These are phyloP conservation scores for Zhuqinia jingwanae DNA, from an alignment of 2,888 invertebrate genomes.

Conservation along the genomic window DNA sequence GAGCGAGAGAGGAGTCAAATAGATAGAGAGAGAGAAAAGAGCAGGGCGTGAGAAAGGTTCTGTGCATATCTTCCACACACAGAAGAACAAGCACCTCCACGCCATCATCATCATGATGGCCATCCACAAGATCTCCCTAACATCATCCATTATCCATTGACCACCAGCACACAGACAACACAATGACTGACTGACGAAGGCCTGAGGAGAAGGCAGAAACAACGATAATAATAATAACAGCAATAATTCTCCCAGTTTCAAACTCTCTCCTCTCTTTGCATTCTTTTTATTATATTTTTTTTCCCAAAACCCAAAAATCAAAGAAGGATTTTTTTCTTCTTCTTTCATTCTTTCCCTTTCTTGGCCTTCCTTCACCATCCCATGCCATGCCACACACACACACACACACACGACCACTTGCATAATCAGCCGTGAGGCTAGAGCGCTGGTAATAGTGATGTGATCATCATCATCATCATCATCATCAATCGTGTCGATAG, in stretches of 20 bases:
- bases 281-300: conserved; percentile 1
- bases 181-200: conserved; percentile 71
- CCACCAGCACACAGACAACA: conserved; percentile 73
- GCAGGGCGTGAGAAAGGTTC: conserved; percentile 79
- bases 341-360: conserved; percentile 20
- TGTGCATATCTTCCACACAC: conserved; percentile 65
- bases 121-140: neutral
- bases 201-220: conserved; percentile 61
- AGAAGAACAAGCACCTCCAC: neutral
- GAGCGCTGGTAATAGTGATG: conserved; percentile 7
- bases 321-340: neutral
- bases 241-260: conserved; percentile 35
- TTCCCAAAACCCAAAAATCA: conserved; percentile 26
- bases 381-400: conserved; percentile 33
- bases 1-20: neutral
- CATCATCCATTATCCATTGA: conserved; percentile 73
- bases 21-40: conserved; percentile 22
- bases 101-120: no score
- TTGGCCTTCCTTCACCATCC: neutral
- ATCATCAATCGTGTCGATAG: conserved; percentile 21
- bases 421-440: conserved; percentile 41
- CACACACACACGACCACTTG: conserved; percentile 42
- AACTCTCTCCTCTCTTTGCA: neutral
- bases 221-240: conserved; percentile 53
- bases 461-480: conserved; percentile 6